These are phyloP conservation scores for Stegostoma tigrinum DNA, from an alignment of 2,113 vertebrate species.

Conservation along the genomic window DNA sequence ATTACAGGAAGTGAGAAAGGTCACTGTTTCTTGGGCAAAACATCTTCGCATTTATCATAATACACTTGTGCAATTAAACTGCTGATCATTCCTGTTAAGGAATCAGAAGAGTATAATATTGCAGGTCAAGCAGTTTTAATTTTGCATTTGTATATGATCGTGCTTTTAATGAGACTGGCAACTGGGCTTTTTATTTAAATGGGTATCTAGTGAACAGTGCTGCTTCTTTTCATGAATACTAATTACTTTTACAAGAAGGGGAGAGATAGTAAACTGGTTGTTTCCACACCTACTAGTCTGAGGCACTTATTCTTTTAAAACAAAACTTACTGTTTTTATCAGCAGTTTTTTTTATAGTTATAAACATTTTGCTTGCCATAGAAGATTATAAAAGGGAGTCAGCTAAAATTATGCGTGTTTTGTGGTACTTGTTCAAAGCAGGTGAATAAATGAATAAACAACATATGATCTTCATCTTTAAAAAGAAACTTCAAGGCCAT, in stretches of 20 bases:
- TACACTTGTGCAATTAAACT: background rate
- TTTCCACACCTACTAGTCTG: background rate
- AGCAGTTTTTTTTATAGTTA: background rate
- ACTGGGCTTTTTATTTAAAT: background rate
- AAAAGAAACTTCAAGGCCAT: background rate
- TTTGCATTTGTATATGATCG: background rate
- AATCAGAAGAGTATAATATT: background rate
- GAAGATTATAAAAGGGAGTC: background rate
- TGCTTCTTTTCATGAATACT: background rate
- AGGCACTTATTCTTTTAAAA: background rate
- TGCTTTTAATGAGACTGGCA: background rate
- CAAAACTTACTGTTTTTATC: background rate
- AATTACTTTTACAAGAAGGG: background rate
- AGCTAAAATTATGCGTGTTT: background rate
- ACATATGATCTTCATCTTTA: background rate
- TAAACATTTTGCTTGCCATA: background rate
- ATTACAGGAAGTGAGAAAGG: background rate
- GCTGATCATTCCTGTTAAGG: background rate
- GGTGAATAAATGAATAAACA: background rate
- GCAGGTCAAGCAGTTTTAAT: conserved; percentile 4
- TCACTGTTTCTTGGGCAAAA: background rate
- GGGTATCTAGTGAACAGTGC: background rate
- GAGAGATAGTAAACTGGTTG: background rate
- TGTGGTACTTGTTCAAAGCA: background rate
- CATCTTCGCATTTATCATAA: background rate